Conservation (phyloP, 2,888 invertebrate species). For the Drosophila borealis region DNA sequence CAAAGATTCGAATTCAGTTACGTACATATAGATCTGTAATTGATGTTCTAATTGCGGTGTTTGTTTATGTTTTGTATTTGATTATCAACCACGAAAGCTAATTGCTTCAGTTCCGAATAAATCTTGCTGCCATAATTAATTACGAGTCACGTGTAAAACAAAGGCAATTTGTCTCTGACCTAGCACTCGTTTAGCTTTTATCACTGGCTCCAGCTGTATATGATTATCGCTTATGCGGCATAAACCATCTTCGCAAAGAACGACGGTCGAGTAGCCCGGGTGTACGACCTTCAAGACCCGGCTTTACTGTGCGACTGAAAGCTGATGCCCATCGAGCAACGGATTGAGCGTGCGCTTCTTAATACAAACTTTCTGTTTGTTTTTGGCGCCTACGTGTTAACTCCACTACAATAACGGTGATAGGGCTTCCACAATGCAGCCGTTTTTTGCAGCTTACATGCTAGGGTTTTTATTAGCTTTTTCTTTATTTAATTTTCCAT, state of each 20-base stretch:
- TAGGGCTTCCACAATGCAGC: background rate
- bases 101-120: slow-evolving; percentile 31
- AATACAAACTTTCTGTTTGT: slow-evolving; percentile 45
- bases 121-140: slow-evolving; percentile 16
- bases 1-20: slow-evolving; percentile 13
- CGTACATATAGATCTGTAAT: slow-evolving; percentile 37
- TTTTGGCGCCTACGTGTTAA: slow-evolving; percentile 14
- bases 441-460: slow-evolving; percentile 4
- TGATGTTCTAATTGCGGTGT: slow-evolving; percentile 36
- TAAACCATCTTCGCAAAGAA: background rate
- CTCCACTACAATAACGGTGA: background rate
- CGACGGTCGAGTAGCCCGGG: background rate
- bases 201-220: slow-evolving; percentile 1
- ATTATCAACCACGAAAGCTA: slow-evolving; percentile 25
- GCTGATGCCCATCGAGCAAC: background rate
- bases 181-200: background rate
- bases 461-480: background rate
- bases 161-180: slow-evolving; percentile 13
- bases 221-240: slow-evolving; percentile 12
- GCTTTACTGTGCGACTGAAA: slow-evolving; percentile 37
- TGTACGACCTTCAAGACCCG: slow-evolving; percentile 28
- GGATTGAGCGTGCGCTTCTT: background rate
- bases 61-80: slow-evolving; percentile 18
- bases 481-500: background rate
- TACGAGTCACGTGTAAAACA: background rate